Base-by-base conservation (phyloP, 2,113 vertebrate genomes). In the Mionectes macconnelli region DNA sequence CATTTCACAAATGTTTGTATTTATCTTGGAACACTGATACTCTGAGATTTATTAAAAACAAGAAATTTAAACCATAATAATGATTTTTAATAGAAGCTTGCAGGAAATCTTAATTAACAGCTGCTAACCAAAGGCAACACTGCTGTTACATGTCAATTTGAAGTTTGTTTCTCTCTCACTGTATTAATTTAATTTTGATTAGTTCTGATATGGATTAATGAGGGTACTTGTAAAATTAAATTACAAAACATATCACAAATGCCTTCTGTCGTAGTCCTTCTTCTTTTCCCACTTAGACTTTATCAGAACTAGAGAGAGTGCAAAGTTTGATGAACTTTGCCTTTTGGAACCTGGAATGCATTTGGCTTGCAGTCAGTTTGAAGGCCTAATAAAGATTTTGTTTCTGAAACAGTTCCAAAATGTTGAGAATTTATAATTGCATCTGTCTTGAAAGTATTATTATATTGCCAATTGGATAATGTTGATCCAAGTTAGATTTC, bases 341-440 rank as follows among this genome's bases (percentile, higher is more conserved):
- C 24, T 83, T 90, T 83, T 80, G 57, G 23, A 94, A 83, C 11
- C 4, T 84, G 35, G 67, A 74, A 89, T 69, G 22, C 4, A 27
- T 66, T 89, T 90, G 75, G 13, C 27, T 79, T 59, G 23, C 14
- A 50, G 66, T 70, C 33, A 73, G 17, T 83, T 59, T 90, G 52
- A 83, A 89, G 45, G 11, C 21, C 27, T 72, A 84, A 82, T 73
- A 87, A 80, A 80, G 11, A 18, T 52, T 87, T 87, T 87, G 3
- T 33, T 95, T 91, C 55, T 91, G 78, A 95, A 93, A 74, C 12
- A 10, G 14, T 69, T 94, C 81, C 74, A 96, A 84, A 85, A 80
- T 24, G 5, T 74, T 79, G 14, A 79, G 27, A 67, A 85, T 83
- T 89, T 45, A 14, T n/a, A 83, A 76, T 37, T 66, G 19, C 2